Base-by-base conservation (phyloP, 2,113 vertebrate species). In the Panthera leo region DNA sequence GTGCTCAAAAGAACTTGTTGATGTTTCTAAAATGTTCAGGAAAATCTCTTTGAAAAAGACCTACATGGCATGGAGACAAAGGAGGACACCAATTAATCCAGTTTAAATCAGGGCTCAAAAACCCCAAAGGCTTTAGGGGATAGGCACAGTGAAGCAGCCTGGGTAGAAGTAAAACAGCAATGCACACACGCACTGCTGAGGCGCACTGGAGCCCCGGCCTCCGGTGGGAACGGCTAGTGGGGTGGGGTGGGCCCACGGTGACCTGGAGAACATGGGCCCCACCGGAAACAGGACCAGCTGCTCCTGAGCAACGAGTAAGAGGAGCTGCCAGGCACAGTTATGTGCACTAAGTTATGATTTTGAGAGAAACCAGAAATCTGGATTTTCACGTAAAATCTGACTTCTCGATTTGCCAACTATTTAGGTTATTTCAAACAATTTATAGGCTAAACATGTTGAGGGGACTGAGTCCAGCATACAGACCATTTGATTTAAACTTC, bases 21-120 rank as follows among this genome's bases (percentile, higher is more conserved):
- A 99, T 2, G 99, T 99, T 98, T 99, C 99, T 97, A 99, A 98
- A 98, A 99, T 99, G 98, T 99, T 99, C 95, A 99, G 98, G 98
- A 99, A 99, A 93, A 99, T 99, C 98, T 99, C 99, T 98, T 99
- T 99, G 98, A 99, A 99, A 98, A 99, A 99, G 36, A 99, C 99
- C 99, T 99, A 85, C 34, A 88, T 27, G 97, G 97, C 92, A 97
- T 5, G 97, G 83, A 97, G 29, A 82, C 73, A 34, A 93, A 97
- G 79, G 83, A 78, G 29, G 86, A 67, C 9, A 91, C 8, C 78
- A 34, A 19, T 96, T 61, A 95, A 67, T 1, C 87, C 13, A 92
- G 31, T 90, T 68, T 84, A 82, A 67, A 15, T 68, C 63, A 95
- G 93, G 45, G 42, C 19, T 88, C 76, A 90, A 53, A 55, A 63